Percentiles rank a stretch among this genome's conserved stretches.
phyloP scores from a whole-genome alignment of 2,113 vertebrate species.

The Crotalus helleri region DNA sequence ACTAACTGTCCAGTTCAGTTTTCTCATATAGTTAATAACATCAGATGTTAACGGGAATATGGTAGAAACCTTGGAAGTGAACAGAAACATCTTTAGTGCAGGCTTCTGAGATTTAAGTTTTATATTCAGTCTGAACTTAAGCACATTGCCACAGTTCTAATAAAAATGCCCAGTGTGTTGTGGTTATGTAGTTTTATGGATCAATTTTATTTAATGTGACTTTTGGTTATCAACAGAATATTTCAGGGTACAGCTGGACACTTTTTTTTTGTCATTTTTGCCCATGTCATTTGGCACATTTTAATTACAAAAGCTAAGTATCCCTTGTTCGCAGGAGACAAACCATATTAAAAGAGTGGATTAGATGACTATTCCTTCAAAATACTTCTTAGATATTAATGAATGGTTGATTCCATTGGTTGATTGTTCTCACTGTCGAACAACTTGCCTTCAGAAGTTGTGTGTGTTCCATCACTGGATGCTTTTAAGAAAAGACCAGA shows the following conservation, averaged over 20 bases:
- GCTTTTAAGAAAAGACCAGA: no score
- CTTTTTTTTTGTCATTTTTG: background rate
- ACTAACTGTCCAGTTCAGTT: background rate
- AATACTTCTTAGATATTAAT: background rate
- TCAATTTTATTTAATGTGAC: background rate
- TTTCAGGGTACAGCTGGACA: no score
- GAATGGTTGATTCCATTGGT: background rate
- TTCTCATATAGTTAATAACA: background rate
- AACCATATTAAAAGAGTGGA: background rate
- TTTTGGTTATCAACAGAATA: no score
- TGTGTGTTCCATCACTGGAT: no score
- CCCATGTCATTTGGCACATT: background rate
- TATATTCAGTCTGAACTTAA: background rate
- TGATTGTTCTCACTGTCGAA: no score
- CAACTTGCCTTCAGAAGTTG: no score
- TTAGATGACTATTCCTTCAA: background rate
- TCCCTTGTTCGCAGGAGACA: background rate
- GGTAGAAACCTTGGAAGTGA: background rate
- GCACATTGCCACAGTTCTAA: background rate
- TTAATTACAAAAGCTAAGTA: background rate
- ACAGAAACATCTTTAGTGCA: background rate
- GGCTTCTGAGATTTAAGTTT: background rate
- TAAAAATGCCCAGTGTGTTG: background rate
- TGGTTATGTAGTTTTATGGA: background rate
- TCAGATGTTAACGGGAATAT: background rate